These are phyloP conservation scores for Papilio glaucus DNA, from an alignment of 1,140 invertebrate genomes.

Conservation along the genomic window DNA sequence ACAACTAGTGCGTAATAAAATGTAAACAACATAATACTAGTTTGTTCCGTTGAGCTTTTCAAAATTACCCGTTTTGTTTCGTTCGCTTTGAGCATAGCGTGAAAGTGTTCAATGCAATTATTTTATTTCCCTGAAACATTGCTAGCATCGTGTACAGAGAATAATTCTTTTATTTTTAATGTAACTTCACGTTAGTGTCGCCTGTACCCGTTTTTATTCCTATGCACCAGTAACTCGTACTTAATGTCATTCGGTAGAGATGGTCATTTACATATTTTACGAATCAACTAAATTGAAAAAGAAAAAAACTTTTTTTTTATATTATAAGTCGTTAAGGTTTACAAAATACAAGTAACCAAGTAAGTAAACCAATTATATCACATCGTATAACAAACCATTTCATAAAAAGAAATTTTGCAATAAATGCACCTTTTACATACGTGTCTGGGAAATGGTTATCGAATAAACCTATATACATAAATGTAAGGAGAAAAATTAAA, in stretches of 20 bases:
- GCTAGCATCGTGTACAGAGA: not conserved
- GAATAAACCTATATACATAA: not conserved
- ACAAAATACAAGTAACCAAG: too few relatives aligned
- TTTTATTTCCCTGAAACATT: constrained; percentile 10
- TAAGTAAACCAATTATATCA: too few relatives aligned
- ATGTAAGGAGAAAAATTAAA: not conserved
- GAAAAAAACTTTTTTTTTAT: too few relatives aligned
- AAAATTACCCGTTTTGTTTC: too few relatives aligned
- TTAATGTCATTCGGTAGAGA: too few relatives aligned
- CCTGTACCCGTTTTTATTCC: not conserved
- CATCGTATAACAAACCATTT: too few relatives aligned
- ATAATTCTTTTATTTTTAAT: not conserved
- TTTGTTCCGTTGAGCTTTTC: too few relatives aligned
- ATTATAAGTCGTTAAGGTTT: too few relatives aligned
- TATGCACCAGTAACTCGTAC: not conserved
- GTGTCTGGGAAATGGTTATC: not conserved
- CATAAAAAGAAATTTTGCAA: not conserved
- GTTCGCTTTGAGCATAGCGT: not conserved
- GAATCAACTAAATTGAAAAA: too few relatives aligned
- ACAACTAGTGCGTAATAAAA: too few relatives aligned
- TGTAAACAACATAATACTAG: too few relatives aligned
- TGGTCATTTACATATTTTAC: not conserved
- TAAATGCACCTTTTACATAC: not conserved
- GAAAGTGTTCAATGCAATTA: not conserved
- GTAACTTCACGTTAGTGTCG: not conserved